Evolutionary conservation across 2,888 invertebrate species (phyloP).

Genomic region (Bombyx huttoni): DNA sequence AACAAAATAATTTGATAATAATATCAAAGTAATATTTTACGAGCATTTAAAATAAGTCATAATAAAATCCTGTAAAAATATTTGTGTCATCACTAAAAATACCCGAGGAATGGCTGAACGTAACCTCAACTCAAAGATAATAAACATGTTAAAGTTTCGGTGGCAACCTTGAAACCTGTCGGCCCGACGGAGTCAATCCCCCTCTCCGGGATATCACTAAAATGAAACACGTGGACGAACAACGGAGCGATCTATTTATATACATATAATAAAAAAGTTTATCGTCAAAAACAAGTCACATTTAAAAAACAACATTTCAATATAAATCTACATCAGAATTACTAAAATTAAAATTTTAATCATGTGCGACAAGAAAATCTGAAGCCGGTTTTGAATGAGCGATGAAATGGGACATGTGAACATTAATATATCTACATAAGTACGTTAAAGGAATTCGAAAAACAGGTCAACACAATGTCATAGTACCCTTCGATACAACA

Average conservation of each 20-base stretch:
- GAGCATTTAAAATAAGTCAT: neutral
- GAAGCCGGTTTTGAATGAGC: neutral
- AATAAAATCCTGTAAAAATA: constrained; percentile 1
- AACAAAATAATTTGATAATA: too few relatives aligned
- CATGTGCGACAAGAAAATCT: constrained; percentile 5
- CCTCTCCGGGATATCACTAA: constrained; percentile 27
- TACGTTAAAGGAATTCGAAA: constrained; percentile 6
- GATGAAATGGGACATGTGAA: neutral
- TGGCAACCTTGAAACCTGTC: constrained; percentile 46
- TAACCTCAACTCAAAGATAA: constrained; percentile 4
- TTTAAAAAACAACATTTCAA: neutral
- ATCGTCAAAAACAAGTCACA: too few relatives aligned
- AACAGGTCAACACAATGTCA: constrained; percentile 52
- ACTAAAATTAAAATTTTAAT: neutral
- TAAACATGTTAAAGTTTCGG: constrained; percentile 20
- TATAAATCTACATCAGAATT: neutral
- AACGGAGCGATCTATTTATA: constrained; percentile 49
- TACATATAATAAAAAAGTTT: neutral
- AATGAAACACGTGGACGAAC: constrained; percentile 48
- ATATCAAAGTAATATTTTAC: neutral
- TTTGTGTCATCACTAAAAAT: constrained; percentile 4
- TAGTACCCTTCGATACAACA: constrained; percentile 34
- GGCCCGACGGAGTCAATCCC: constrained; percentile 28
- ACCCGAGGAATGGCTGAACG: constrained; percentile 1
- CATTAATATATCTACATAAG: neutral